These are phyloP conservation scores for Andrena haemorrhoa DNA, from an alignment of 2,888 invertebrate genomes.

Conservation along the genomic window DNA sequence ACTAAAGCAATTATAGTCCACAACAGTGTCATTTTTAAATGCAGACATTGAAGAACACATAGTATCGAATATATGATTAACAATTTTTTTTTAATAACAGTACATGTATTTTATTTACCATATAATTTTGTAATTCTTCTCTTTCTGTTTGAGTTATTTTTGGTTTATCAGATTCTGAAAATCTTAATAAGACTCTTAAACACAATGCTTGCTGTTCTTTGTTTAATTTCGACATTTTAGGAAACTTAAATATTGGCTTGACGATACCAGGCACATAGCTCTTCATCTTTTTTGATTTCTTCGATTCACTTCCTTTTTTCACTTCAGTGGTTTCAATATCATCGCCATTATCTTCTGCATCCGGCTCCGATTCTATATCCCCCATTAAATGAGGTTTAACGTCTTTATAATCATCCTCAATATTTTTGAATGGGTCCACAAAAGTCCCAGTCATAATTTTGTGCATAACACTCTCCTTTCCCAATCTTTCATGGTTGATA, in stretches of 20 bases:
- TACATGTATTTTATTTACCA: slow-evolving; percentile 59
- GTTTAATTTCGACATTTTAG: slow-evolving; percentile 65
- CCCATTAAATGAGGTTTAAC: slow-evolving; percentile 50
- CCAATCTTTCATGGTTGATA: slow-evolving; percentile 73
- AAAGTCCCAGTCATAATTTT: slow-evolving; percentile 75
- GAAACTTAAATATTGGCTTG: slow-evolving; percentile 60
- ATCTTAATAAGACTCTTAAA: slow-evolving; percentile 68
- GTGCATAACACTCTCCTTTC: slow-evolving; percentile 77
- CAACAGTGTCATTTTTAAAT: not conserved
- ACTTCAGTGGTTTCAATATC: not conserved
- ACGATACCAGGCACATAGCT: slow-evolving; percentile 73
- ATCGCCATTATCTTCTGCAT: slow-evolving; percentile 7
- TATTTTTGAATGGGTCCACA: slow-evolving; percentile 75
- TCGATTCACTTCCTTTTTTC: not conserved
- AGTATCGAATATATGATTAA: not conserved
- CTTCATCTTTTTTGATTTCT: not conserved
- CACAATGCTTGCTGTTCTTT: slow-evolving; percentile 70
- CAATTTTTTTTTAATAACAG: not conserved
- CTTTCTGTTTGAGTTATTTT: slow-evolving; percentile 55
- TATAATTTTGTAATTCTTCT: slow-evolving; percentile 70
- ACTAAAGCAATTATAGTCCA: not conserved
- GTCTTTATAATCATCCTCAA: slow-evolving; percentile 66
- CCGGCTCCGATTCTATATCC: slow-evolving; percentile 1
- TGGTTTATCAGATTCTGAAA: slow-evolving; percentile 66
- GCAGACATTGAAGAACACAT: not conserved